Conservation (phyloP, 2,888 invertebrate species). For the Rhogogaster chlorosoma region DNA sequence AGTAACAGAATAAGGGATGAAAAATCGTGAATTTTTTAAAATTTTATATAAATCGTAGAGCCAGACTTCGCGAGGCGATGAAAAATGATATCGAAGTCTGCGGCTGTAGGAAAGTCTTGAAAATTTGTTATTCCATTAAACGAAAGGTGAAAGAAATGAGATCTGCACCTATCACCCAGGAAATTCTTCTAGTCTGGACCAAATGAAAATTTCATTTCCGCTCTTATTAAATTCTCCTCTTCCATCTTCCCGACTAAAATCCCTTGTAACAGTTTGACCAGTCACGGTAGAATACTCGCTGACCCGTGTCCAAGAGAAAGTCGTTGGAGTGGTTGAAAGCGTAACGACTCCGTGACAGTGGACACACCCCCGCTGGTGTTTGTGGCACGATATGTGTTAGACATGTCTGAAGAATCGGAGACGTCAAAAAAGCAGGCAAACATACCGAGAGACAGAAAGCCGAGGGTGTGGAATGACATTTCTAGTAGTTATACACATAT, state of each 20-base stretch:
- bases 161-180: background rate
- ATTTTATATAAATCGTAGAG: background rate
- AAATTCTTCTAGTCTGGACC: background rate
- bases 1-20: background rate
- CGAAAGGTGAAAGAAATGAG: background rate
- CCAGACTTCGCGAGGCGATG: background rate
- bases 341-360: background rate
- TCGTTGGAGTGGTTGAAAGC: constrained; percentile 24
- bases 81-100: background rate
- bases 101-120: background rate
- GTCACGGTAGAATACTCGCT: constrained; percentile 30
- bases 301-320: constrained; percentile 32
- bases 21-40: background rate
- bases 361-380: constrained; percentile 18
- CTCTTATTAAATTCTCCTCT: constrained; percentile 34
- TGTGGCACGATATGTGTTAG: background rate
- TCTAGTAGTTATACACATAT: background rate
- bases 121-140: background rate
- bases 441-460: background rate
- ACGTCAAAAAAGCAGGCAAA: background rate
- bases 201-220: constrained; percentile 34
- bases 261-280: constrained; percentile 34
- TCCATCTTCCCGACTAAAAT: constrained; percentile 1
- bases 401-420: background rate
- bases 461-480: constrained; percentile 21